Evolutionary conservation across 2,888 invertebrate genomes (phyloP).

Genomic region (Caenorhabditis japonica): DNA sequence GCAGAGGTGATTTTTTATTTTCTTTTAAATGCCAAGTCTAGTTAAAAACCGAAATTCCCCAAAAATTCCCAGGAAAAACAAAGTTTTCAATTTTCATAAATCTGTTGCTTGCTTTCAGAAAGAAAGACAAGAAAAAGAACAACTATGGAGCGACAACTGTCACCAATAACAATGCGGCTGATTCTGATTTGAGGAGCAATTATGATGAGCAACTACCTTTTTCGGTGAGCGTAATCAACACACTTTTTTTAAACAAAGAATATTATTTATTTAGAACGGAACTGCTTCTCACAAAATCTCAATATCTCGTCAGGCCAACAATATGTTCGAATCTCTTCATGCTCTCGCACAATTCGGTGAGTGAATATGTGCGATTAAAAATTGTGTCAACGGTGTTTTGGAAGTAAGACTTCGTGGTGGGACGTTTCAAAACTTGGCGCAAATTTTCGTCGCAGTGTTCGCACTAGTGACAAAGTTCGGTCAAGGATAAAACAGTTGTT

Average conservation of each 20-base stretch:
- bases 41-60: too few species aligned
- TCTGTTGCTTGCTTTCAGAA: too few species aligned
- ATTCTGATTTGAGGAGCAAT: slow-evolving; percentile 43
- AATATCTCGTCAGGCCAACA: slow-evolving; percentile 49
- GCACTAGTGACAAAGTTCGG: too few species aligned
- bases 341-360: slow-evolving; percentile 59
- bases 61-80: too few species aligned
- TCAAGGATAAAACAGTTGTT: too few species aligned
- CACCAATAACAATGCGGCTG: slow-evolving; percentile 36
- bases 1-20: slow-evolving; percentile 16
- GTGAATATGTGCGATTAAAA: too few species aligned
- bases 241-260: neutral
- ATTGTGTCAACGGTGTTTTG: too few species aligned
- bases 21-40: neutral
- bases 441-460: too few species aligned
- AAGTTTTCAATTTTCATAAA: too few species aligned
- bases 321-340: slow-evolving; percentile 61
- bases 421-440: too few species aligned
- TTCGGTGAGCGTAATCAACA: slow-evolving; percentile 10
- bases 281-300: slow-evolving; percentile 39
- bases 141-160: slow-evolving; percentile 56
- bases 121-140: slow-evolving; percentile 50
- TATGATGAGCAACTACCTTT: slow-evolving; percentile 55
- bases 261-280: slow-evolving; percentile 21
- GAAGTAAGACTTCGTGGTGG: too few species aligned